These are phyloP conservation scores for Peromyscus maniculatus DNA, from an alignment of 2,113 vertebrate species.

Conservation along the genomic window DNA sequence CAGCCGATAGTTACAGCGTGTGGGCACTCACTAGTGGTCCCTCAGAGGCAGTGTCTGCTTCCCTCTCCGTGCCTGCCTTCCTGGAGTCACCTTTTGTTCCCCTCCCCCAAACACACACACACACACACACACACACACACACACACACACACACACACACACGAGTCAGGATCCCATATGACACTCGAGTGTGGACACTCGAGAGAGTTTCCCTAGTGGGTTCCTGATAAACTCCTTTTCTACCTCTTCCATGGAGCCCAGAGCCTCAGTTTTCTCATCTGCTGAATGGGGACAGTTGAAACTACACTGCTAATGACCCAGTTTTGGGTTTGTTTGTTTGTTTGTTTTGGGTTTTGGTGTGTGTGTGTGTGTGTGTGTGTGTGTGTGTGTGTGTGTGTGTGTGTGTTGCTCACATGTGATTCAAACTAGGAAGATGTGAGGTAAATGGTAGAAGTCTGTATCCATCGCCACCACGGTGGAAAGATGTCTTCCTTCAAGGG, in stretches of 20 bases:
- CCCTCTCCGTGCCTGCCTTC: background rate
- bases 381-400: background rate
- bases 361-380: background rate
- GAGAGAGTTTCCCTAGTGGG: background rate
- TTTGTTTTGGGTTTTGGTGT: no score
- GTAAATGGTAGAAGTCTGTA: background rate
- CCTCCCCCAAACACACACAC: background rate
- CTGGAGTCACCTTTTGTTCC: background rate
- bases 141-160: background rate
- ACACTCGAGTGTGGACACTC: background rate
- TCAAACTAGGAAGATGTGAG: background rate
- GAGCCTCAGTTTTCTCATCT: conserved; percentile 20
- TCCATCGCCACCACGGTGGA: background rate
- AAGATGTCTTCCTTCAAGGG: background rate
- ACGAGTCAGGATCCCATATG: background rate
- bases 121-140: background rate
- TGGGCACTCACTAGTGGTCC: background rate
- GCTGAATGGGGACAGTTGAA: background rate
- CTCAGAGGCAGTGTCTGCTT: background rate
- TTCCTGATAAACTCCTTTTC: background rate
- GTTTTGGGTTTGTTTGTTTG: background rate
- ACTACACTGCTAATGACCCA: background rate
- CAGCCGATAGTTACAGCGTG: background rate
- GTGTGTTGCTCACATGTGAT: background rate
- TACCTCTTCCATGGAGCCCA: background rate